These are phyloP conservation scores for Orthosia incerta DNA, from an alignment of 2,888 invertebrate genomes.

Conservation along the genomic window DNA sequence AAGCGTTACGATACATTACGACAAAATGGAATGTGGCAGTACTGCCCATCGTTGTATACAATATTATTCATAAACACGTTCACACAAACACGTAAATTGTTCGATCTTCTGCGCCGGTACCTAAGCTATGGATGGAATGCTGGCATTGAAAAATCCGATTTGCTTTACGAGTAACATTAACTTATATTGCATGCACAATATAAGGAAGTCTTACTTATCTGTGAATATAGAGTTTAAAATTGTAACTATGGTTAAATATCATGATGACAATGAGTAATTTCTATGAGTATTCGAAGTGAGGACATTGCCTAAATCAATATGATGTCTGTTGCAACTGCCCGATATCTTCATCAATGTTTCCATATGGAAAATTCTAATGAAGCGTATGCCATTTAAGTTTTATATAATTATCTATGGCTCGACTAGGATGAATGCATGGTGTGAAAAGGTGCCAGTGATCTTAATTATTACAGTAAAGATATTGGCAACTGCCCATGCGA, in stretches of 20 bases:
- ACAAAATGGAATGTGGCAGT: conserved; percentile 76
- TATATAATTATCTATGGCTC: conserved; percentile 14
- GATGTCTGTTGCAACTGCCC: conserved; percentile 27
- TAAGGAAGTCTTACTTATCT: conserved; percentile 69
- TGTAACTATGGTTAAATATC: conserved; percentile 63
- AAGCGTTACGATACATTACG: conserved; percentile 49
- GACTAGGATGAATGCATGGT: conserved; percentile 39
- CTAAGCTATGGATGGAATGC: conserved; percentile 80
- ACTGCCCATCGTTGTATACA: conserved; percentile 73
- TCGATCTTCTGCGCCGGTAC: conserved; percentile 58
- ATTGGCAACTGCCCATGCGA: conserved; percentile 24
- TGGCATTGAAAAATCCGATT: conserved; percentile 67
- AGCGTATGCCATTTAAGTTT: conserved; percentile 27
- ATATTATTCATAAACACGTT: conserved; percentile 55
- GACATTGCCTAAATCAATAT: conserved; percentile 44
- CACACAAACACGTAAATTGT: conserved; percentile 56
- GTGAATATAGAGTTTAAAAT: conserved; percentile 49
- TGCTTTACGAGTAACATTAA: conserved; percentile 68
- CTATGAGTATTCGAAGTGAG: conserved; percentile 55
- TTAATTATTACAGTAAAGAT: conserved; percentile 22
- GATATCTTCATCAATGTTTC: conserved; percentile 42
- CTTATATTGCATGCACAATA: conserved; percentile 75
- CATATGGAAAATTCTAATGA: conserved; percentile 36
- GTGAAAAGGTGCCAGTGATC: conserved; percentile 32
- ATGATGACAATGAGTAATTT: conserved; percentile 68